Base-by-base conservation (phyloP, 2,113 vertebrate species). In the Mellivora capensis region DNA sequence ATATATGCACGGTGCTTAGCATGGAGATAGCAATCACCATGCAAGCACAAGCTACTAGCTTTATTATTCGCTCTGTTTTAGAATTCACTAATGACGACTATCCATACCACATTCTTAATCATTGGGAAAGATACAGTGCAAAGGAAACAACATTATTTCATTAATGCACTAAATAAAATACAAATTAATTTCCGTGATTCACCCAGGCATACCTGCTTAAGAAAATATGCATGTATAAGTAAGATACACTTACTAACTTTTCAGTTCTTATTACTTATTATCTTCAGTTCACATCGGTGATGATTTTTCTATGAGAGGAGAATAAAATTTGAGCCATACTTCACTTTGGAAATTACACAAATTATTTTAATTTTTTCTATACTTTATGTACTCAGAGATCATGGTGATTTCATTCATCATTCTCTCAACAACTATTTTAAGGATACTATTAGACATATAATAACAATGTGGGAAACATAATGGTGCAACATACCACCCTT, bases 111-210 rank as follows among this genome's bases (percentile, higher is more conserved):
- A 87, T 84, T 69, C 49, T 80, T n/a, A 83, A 90, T 93, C 96
- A 94, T 47, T 92, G 94, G 89, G 72, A 95, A 89, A 44, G 62
- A 64, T 93, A 79, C 23, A 91, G 34, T 87, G 96, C 71, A 96
- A 96, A 97, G 81, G 82, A 79, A 96, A 98, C 97, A 96, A 98
- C 97, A 97, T 96, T 29, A 93, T 92, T 87, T 98, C 80, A 79
- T 64, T 67, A 93, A 49, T 12, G 64, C 93, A 94, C 87, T 90
- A 98, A 97, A 79, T 64, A 97, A 74, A 98, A 96, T 49, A 39
- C 49, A 49, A 98, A 98, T 98, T 95, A 97, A 97, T 97, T 97
- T 87, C 54, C 96, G 54, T 91, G 89, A 97, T 96, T 81, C 61
- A 96, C 14, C 95, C 93, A 90, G 77, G 74, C 52, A 93, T 29